Conservation (phyloP, 1,140 invertebrate genomes). For the Leptinotarsa defecta region DNA sequence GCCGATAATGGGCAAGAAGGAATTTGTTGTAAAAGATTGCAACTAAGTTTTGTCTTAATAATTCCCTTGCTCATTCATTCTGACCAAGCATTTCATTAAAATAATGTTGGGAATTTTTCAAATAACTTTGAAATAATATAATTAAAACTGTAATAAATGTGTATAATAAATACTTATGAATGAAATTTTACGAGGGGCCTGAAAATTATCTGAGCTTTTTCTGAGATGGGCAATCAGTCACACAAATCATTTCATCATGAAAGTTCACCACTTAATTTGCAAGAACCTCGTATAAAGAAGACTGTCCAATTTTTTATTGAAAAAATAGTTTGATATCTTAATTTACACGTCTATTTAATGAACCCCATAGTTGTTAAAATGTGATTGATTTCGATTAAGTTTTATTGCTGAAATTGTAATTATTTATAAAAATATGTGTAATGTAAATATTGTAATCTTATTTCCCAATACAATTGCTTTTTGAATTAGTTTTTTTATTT, state of each 20-base stretch:
- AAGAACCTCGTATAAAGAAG: neutral
- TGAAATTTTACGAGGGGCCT: neutral
- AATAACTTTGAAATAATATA: neutral
- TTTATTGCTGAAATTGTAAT: slow-evolving; percentile 31
- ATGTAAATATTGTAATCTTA: slow-evolving; percentile 37
- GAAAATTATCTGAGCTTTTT: neutral
- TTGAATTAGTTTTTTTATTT: slow-evolving; percentile 16
- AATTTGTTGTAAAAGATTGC: neutral
- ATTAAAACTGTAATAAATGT: slow-evolving; percentile 7
- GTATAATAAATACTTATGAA: slow-evolving; percentile 4
- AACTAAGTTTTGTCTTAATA: neutral
- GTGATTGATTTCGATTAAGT: slow-evolving; percentile 15
- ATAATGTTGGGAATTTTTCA: neutral
- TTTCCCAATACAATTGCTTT: slow-evolving; percentile 35
- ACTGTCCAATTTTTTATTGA: slow-evolving; percentile 14
- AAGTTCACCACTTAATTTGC: neutral
- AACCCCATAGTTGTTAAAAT: slow-evolving; percentile 22
- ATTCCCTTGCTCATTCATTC: neutral
- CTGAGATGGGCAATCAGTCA: too few species aligned
- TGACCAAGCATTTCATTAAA: slow-evolving; percentile 1
- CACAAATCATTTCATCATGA: neutral
- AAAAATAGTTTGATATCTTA: slow-evolving; percentile 12
- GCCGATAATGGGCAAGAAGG: slow-evolving; percentile 2
- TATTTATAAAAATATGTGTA: slow-evolving; percentile 37
- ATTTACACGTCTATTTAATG: slow-evolving; percentile 11